Evolutionary conservation across 1,140 invertebrate genomes (phyloP), one percentile per base, ranked within the genome.

Genomic region (Zaprionus ghesquierei): DNA sequence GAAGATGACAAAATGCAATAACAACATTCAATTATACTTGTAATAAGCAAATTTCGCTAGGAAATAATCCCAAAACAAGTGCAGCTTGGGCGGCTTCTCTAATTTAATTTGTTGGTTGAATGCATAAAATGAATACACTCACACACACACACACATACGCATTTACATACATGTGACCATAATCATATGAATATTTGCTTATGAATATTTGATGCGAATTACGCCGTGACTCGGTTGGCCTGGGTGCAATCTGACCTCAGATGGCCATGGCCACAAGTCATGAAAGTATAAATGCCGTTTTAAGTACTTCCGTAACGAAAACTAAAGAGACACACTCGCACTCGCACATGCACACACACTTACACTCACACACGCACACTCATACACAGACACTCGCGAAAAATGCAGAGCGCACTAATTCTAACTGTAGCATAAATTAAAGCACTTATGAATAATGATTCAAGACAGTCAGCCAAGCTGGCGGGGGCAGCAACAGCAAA

Each of bases 391-490:
- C 53, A 49, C 58, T 75, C 69, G 72, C 61, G 82, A 86, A 87
- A 86, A 86, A 86, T 86, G 75, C 82, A 82, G 76, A 86, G 84
- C 82, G 63, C 65, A 86, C 82, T 87, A 87, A 87, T 87, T 87
- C 82, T 65, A 89, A 89, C 79, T 89, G 84, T 80, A 89, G 82
- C 84, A 87, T 87, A 87, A 87, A 87, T 87, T 87, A 89, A 87
- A 84, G 84, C 79, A 50, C 82, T 87, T 76, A 87, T 87, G 82
- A 87, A 87, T 87, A 87, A 89, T 87, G 89, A 89, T 87, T 89
- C 77, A 89, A 89, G 84, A 77, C 82, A 82, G 73, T 70, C 54
- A 75, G 51, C 59, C 59, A 51, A n/a, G 20, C 46, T 53, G 44
- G 13, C 77, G 20, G 29, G 31, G 29, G 22, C 55, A 73, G 59